These are phyloP conservation scores for Melipona quadrifasciata DNA, from an alignment of 1,140 invertebrate species.

Conservation along the genomic window DNA sequence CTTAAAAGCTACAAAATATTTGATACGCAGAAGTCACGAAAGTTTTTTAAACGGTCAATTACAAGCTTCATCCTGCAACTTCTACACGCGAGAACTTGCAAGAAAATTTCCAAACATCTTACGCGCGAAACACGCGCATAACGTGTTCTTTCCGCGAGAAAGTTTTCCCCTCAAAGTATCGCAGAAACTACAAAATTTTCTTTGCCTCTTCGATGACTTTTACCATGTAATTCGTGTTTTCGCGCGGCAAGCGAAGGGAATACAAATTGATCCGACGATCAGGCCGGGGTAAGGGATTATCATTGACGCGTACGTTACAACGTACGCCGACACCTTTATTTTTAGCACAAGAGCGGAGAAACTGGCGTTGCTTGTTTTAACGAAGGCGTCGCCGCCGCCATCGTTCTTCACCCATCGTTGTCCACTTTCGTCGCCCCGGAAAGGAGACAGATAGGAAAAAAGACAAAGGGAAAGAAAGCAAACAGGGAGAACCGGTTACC, in stretches of 20 bases:
- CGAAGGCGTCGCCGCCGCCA: conserved; percentile 18
- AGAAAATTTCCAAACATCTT: no score
- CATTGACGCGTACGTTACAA: background rate
- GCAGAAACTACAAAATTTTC: no score
- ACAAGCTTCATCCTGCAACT: no score
- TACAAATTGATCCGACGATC: background rate
- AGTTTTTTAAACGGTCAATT: no score
- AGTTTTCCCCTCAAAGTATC: no score
- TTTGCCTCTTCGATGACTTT: background rate
- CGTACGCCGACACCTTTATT: conserved; percentile 22
- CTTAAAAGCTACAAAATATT: no score
- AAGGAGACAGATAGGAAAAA: no score
- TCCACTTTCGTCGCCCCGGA: background rate
- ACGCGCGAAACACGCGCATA: no score
- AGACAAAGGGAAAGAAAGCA: background rate
- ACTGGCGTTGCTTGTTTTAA: conserved; percentile 7
- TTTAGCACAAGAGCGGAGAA: conserved; percentile 5
- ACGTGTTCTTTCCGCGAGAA: no score
- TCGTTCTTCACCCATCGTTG: conserved; percentile 38
- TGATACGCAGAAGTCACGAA: no score
- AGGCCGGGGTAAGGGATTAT: background rate
- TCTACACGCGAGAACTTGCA: no score
- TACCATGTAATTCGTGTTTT: background rate
- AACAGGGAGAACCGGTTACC: conserved; percentile 28
- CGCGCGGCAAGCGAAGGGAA: no score